Percentiles rank a stretch among this genome's conserved stretches.
Evolutionary conservation across 2,113 vertebrate species (phyloP).

Genomic region (Aix galericulata): DNA sequence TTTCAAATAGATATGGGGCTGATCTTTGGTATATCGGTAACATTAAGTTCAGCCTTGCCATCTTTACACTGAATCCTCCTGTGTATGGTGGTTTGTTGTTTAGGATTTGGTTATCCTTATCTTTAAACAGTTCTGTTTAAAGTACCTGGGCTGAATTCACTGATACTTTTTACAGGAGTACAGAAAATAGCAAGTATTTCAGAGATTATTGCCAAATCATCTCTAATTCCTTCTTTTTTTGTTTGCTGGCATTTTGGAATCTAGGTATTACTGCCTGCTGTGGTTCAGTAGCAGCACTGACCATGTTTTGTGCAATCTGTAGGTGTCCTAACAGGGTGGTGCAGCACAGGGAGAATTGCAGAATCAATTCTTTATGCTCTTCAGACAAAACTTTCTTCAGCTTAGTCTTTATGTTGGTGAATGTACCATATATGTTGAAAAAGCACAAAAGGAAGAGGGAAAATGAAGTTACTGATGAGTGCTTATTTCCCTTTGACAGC

Average conservation of each 20-base stretch:
- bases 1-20: too few species aligned
- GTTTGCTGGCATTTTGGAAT: background rate
- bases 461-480: background rate
- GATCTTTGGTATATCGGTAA: background rate
- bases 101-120: background rate
- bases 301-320: rapidly evolving
- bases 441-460: background rate
- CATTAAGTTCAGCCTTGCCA: background rate
- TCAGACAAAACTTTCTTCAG: background rate
- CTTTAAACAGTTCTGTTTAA: background rate
- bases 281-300: background rate
- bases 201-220: background rate
- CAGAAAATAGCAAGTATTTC: background rate
- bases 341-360: background rate
- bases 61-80: background rate
- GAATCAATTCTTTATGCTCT: background rate
- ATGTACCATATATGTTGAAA: background rate
- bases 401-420: background rate
- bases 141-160: background rate
- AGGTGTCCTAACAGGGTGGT: too few species aligned
- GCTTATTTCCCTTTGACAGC: background rate
- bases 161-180: background rate
- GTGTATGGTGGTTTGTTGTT: background rate
- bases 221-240: background rate
- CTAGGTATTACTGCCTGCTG: background rate